Conservation (phyloP, 2,797 vertebrate genomes). For the Hafferia zeledoni region DNA sequence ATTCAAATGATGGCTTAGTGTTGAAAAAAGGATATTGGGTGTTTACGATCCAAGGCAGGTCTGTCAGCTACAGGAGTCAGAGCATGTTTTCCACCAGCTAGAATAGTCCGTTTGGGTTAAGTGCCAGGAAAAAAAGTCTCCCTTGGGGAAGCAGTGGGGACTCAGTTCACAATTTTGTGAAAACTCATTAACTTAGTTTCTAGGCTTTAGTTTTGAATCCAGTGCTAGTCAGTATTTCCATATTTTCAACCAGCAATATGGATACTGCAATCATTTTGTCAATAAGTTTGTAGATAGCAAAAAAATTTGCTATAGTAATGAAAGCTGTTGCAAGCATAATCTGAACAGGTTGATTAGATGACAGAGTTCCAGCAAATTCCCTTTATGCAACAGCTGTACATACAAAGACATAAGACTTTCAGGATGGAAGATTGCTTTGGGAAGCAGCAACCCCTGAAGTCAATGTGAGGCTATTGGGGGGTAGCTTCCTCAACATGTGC, state of each 20-base stretch:
- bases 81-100: not conserved
- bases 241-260: not conserved
- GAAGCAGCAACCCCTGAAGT: not conserved
- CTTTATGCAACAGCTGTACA: not conserved
- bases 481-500: not conserved
- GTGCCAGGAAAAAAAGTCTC: not conserved
- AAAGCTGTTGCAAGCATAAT: not conserved
- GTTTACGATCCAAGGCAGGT: not conserved
- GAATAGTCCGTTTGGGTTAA: not conserved
- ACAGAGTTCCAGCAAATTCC: not conserved
- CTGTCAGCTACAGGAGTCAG: conserved; percentile 3
- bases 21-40: conserved; percentile 13
- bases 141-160: not conserved
- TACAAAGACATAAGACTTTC: not conserved
- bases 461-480: not conserved
- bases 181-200: not conserved
- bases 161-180: not conserved
- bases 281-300: not conserved
- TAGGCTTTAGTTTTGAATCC: not conserved
- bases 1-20: conserved; percentile 2
- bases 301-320: not conserved
- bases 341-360: not conserved
- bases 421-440: not conserved
- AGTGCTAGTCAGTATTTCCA: not conserved
- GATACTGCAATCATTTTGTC: not conserved